phyloP scores from a whole-genome alignment of 2,797 vertebrate genomes.

The Micromesistius poutassou region DNA sequence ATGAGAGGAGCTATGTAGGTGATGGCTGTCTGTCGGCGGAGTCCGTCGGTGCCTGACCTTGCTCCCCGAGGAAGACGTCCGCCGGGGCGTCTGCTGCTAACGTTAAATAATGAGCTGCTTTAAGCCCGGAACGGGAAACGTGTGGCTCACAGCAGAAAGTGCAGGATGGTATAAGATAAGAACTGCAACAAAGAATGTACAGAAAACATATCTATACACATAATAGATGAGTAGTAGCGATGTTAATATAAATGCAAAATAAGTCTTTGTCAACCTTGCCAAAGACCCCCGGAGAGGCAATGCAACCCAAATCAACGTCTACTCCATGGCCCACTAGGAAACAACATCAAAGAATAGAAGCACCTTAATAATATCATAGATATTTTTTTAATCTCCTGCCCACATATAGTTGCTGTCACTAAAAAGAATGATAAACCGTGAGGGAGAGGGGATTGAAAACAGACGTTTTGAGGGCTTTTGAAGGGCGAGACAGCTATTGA shows the following conservation, averaged over 20 bases:
- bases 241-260: no score
- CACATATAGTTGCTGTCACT: neutral
- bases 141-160: no score
- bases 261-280: neutral
- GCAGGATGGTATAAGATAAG: neutral
- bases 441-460: neutral
- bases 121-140: no score
- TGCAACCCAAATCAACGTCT: neutral
- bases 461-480: neutral
- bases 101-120: neutral
- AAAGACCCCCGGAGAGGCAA: neutral
- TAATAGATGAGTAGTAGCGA: neutral
- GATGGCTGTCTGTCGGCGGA: neutral
- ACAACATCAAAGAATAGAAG: neutral
- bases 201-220: neutral
- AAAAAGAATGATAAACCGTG: neutral
- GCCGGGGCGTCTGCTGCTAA: neutral
- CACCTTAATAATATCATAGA: neutral
- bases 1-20: neutral
- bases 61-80: no score
- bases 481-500: neutral
- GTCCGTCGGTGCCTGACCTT: neutral
- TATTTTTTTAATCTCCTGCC: neutral
- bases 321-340: neutral
- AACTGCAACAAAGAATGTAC: neutral